These are phyloP conservation scores for Paramormyrops kingsleyae DNA, from an alignment of 2,113 vertebrate genomes.

Conservation along the genomic window DNA sequence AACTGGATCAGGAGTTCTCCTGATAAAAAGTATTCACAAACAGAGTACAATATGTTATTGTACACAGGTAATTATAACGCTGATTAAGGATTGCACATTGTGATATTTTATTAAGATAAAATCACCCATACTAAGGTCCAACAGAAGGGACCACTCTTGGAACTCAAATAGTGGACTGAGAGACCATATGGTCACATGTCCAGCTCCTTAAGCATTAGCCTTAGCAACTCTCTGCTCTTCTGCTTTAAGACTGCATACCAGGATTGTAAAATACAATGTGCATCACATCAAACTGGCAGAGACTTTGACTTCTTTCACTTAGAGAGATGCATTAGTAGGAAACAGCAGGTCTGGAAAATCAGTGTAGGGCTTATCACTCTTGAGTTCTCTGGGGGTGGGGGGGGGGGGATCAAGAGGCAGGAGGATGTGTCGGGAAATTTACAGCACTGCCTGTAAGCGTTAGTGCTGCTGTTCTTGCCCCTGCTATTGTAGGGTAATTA, in stretches of 20 bases:
- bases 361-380: not conserved
- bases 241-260: not conserved
- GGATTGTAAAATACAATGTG: not conserved
- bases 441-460: not conserved
- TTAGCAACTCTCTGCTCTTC: not conserved
- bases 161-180: not conserved
- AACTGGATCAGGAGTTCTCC: not conserved
- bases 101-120: not conserved
- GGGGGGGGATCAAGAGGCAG: not conserved
- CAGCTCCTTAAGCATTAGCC: not conserved
- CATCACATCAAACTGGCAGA: not conserved
- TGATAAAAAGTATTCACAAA: not conserved
- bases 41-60: not conserved
- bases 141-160: not conserved
- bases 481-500: not conserved
- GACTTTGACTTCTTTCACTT: not conserved
- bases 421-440: not conserved
- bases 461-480: not conserved
- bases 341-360: not conserved
- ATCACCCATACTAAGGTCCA: not conserved
- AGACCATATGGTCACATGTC: not conserved
- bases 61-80: not conserved
- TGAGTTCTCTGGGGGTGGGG: not conserved
- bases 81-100: not conserved
- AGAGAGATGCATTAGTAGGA: not conserved